Evolutionary conservation across 1,140 invertebrate species (phyloP), one percentile per base, ranked within the genome.

Genomic region (Drosophila subpulchrella): DNA sequence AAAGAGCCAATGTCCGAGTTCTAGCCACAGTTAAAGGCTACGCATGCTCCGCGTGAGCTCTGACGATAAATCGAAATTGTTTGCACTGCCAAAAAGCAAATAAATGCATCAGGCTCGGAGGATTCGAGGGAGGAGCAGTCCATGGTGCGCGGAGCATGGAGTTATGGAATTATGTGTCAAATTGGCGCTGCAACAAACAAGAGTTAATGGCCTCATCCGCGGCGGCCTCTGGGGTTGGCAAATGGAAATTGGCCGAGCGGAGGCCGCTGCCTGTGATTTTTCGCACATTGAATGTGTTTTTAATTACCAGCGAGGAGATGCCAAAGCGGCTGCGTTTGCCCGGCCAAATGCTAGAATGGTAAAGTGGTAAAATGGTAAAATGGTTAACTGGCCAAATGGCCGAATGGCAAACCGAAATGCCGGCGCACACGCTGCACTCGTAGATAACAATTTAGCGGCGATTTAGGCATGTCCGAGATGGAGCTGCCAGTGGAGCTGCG

Each of bases 141-240:
- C 8, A 4, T 11, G 36, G 63, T 38, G 63, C 58, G 46, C 53
- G 56, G 51, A 59, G 76, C 76, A 74, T 66, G 80, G 60, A 88
- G 83, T 88, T 88, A 88, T 89, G 84, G 83, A 88, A 88, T 88
- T 88, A 88, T 88, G 83, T 88, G 83, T 88, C 83, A 88, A 88
- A 88, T 85, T 76, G 73, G 73, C 73, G 61, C 73, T 76, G 73
- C 73, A 67, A 76, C 73, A 76, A 88, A 88, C 78, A 72, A 75
- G 79, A 88, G 83, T 88, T 86, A 86, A 86, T 85, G 82, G 82
- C 78, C 78, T 66, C 63, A 58, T 74, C 74, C 65, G 60, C 61
- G 59, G 58, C 54, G 55, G 44, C 50, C 50, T 65, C 60, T 57
- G 54, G 57, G 58, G 51, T 63, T 74, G 56, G 68, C 80, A 78